Conservation (phyloP, 2,113 vertebrate genomes). For the Alouatta palliata region DNA sequence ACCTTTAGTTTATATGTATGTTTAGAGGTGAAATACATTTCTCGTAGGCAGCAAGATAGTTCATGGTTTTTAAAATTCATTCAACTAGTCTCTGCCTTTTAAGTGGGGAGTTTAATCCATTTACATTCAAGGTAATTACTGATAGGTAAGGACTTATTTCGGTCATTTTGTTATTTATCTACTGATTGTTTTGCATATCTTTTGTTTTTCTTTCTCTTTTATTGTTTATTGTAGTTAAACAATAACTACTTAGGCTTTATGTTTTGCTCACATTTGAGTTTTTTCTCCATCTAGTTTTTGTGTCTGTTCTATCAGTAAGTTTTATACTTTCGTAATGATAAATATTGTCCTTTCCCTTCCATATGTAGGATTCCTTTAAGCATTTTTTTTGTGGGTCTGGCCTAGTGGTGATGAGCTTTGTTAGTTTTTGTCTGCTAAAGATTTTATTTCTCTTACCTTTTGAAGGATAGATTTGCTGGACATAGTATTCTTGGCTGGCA, state of each 20-base stretch:
- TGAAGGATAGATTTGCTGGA: not conserved
- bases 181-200: not conserved
- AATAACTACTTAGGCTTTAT: not conserved
- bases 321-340: not conserved
- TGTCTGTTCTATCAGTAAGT: not conserved
- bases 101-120: not conserved
- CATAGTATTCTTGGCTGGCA: not conserved
- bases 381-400: not conserved
- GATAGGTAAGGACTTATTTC: not conserved
- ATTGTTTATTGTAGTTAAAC: not conserved
- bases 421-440: not conserved
- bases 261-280: not conserved
- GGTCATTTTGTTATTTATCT: not conserved
- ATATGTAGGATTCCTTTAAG: not conserved
- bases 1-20: not conserved
- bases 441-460: not conserved
- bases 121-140: not conserved
- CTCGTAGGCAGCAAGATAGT: not conserved
- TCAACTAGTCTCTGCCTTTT: not conserved
- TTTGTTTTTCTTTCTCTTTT: not conserved
- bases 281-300: not conserved
- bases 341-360: not conserved
- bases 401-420: not conserved
- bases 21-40: not conserved
- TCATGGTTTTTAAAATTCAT: not conserved